Evolutionary conservation across 1,140 invertebrate genomes (phyloP).

Genomic region (Spodoptera frugiperda): DNA sequence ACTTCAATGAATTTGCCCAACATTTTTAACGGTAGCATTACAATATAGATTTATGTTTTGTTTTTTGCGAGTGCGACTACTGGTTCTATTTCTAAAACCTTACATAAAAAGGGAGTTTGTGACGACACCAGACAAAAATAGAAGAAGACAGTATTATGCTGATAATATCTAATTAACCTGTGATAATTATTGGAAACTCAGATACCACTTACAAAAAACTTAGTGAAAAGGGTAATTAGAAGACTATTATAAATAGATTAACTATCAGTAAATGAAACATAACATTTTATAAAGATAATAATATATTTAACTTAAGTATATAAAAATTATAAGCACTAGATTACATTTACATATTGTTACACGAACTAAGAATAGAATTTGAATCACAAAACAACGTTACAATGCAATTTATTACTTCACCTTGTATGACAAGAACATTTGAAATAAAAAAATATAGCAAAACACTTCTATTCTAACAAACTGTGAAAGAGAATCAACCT

Average conservation of each 20-base stretch:
- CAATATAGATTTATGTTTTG: too few relatives aligned
- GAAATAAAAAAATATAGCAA: not conserved
- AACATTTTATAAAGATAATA: slow-evolving; percentile 36
- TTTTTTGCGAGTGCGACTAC: not conserved
- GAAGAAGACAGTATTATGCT: too few relatives aligned
- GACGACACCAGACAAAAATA: too few relatives aligned
- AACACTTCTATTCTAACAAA: not conserved
- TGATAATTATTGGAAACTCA: too few relatives aligned
- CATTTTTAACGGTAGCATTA: too few relatives aligned
- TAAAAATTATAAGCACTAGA: slow-evolving; percentile 43
- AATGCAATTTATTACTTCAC: slow-evolving; percentile 22
- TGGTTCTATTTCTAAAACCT: not conserved
- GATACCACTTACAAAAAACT: too few relatives aligned
- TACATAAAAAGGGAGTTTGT: too few relatives aligned
- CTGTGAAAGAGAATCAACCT: not conserved
- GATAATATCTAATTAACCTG: too few relatives aligned
- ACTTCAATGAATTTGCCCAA: too few relatives aligned
- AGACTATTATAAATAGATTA: too few relatives aligned
- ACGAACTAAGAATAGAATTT: slow-evolving; percentile 39
- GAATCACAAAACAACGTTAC: slow-evolving; percentile 38
- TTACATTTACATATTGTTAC: slow-evolving; percentile 44
- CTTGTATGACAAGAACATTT: not conserved
- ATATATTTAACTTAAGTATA: slow-evolving; percentile 44
- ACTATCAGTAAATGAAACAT: not conserved
- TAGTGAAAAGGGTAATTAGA: too few relatives aligned